phyloP scores from a whole-genome alignment of 2,113 vertebrate species.

The Lontra canadensis region DNA sequence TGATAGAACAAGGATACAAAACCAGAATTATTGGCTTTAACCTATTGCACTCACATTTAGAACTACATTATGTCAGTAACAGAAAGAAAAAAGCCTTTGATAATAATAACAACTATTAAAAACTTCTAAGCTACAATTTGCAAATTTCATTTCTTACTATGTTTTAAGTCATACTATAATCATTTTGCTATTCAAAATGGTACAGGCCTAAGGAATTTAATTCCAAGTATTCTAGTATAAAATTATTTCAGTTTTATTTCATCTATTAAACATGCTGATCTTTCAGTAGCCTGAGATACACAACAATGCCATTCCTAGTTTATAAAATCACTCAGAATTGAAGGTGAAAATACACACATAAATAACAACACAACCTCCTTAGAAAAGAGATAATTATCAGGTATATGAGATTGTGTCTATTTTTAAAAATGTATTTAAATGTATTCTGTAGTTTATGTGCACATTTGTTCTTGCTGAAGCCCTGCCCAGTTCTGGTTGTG shows the following conservation, averaged over 20 bases:
- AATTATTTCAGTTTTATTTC: not conserved
- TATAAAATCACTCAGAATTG: not conserved
- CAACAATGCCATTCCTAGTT: not conserved
- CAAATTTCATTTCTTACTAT: not conserved
- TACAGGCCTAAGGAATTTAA: not conserved
- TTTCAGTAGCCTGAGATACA: not conserved
- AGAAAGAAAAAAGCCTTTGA: not conserved
- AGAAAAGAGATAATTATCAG: not conserved
- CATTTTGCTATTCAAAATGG: not conserved
- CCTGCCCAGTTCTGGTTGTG: not conserved
- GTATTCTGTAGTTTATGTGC: not conserved
- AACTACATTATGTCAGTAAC: not conserved
- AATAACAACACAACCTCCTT: not conserved
- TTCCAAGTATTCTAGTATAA: not conserved
- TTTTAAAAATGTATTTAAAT: not conserved
- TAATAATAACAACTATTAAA: not conserved
- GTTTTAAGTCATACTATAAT: not conserved
- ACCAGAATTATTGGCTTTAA: not conserved
- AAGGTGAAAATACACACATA: not conserved
- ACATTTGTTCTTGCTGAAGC: not conserved
- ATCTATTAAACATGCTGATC: not conserved
- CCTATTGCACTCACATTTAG: not conserved
- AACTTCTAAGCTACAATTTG: not conserved
- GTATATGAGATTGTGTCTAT: not conserved
- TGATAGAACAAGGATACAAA: not conserved